phyloP scores from a whole-genome alignment of 2,888 invertebrate genomes.

The Eustalomyia histrio region DNA sequence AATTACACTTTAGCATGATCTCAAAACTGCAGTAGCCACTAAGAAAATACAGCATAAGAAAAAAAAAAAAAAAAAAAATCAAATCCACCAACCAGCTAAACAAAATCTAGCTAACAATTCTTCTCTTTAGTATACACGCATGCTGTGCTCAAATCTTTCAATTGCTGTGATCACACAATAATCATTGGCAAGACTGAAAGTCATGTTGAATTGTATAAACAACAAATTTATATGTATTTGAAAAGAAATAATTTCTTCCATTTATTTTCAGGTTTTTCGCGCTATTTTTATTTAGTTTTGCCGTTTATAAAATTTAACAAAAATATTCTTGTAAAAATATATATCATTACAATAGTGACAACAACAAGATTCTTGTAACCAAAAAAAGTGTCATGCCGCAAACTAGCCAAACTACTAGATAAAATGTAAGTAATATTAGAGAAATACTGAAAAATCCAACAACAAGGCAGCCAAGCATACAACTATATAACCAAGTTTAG shows the following conservation, averaged over 20 bases:
- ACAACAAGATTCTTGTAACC: constrained; percentile 60
- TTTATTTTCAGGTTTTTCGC: constrained; percentile 17
- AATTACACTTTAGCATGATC: constrained; percentile 63
- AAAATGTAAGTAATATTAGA: constrained; percentile 12
- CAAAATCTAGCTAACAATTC: constrained; percentile 6
- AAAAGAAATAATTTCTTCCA: constrained; percentile 44
- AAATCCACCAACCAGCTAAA: constrained; percentile 9
- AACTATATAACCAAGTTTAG: constrained; percentile 59
- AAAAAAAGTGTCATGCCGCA: constrained; percentile 33
- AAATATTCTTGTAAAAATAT: constrained; percentile 58
- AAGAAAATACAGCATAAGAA: constrained; percentile 12
- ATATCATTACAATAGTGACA: constrained; percentile 64
- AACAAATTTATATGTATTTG: constrained; percentile 46
- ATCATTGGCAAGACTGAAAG: constrained; percentile 36
- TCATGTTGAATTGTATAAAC: constrained; percentile 50
- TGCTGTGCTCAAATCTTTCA: constrained; percentile 11
- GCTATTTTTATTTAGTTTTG: not conserved
- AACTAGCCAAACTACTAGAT: constrained; percentile 62
- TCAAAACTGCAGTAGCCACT: constrained; percentile 55
- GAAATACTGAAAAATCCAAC: constrained; percentile 26
- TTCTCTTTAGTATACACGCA: constrained; percentile 29
- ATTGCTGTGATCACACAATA: constrained; percentile 10
- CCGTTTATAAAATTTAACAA: constrained; percentile 40
- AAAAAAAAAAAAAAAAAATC: not conserved
- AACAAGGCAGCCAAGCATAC: constrained; percentile 54